Base-by-base conservation (phyloP, 2,113 vertebrate genomes). In the Theristicus caerulescens region DNA sequence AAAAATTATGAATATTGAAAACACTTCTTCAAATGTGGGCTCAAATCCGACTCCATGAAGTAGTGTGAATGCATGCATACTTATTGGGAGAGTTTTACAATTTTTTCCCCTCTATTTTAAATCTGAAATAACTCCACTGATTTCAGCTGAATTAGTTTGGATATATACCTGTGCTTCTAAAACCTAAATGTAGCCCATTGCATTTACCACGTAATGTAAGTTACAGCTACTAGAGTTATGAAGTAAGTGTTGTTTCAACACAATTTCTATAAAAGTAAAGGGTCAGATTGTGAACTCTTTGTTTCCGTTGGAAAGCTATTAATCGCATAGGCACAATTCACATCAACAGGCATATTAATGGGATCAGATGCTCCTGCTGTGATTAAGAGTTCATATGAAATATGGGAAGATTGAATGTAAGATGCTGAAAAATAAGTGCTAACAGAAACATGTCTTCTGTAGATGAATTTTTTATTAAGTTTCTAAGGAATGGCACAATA, bases 391-490 rank as follows among this genome's bases (percentile, higher is more conserved):
- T 84, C n/a, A 18, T 79, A 73, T 71, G 81, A 72, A 87, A 70
- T 87, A 88, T 62, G 54, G 85, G 31, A 96, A 65, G 74, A 65
- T 19, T 64, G 52, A 85, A 85, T 31, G 29, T 52, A 79, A 76
- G 74, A 90, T 80, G 66, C 54, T 87, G 58, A 86, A 90, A 93
- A 96, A 67, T 25, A 88, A 81, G 42, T 70, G 71, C 59, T 82
- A 90, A 88, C 11, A 85, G 70, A 94, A 92, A 54, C 20, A 86
- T 83, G 92, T 62, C 49, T 85, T 91, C 77, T 80, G 31, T 46
- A 73, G 49, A 91, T 96, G 32, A 94, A 44, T 89, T 91, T 93
- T 93, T 88, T 80, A 90, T 84, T 80, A 90, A 80, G 31, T 61
- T 17, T 82, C n/a, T 51, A 91, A 76, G 54, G 70, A 94, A 94